phyloP scores from a whole-genome alignment of 1,140 invertebrate species.

The Teleopsis dalmanni region DNA sequence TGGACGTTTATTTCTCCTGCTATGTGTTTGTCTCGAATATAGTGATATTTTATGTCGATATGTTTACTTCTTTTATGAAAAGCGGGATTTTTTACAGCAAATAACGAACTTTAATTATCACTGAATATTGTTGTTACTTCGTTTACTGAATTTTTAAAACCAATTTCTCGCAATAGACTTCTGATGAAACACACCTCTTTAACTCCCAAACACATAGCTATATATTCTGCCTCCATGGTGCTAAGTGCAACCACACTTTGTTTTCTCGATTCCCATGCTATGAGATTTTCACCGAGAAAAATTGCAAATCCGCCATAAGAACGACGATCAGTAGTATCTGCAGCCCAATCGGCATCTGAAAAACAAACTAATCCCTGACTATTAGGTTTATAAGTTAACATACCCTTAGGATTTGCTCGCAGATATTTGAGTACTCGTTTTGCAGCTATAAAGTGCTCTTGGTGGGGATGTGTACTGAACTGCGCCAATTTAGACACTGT shows the following conservation, averaged over 20 bases:
- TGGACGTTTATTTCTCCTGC: conserved; percentile 1
- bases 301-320: conserved; percentile 1
- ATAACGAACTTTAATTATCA: conserved; percentile 4
- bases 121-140: background rate
- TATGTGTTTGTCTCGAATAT: conserved; percentile 5
- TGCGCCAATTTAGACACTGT: conserved; percentile 1
- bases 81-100: conserved; percentile 9
- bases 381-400: background rate
- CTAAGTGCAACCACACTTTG: background rate
- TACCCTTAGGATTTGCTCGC: background rate
- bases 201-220: conserved; percentile 18
- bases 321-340: background rate
- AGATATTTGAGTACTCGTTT: conserved; percentile 8
- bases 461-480: conserved; percentile 2
- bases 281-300: background rate
- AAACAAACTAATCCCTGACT: background rate
- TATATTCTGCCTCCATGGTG: conserved; percentile 6
- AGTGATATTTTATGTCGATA: conserved; percentile 10
- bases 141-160: background rate
- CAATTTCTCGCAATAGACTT: conserved; percentile 21
- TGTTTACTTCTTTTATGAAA: too few relatives aligned
- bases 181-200: conserved; percentile 40
- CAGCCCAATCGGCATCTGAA: conserved; percentile 3
- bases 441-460: too few relatives aligned
- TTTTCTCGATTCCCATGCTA: conserved; percentile 7